Base-by-base conservation (phyloP, 2,113 vertebrate species). In the Falcunculus frontatus region DNA sequence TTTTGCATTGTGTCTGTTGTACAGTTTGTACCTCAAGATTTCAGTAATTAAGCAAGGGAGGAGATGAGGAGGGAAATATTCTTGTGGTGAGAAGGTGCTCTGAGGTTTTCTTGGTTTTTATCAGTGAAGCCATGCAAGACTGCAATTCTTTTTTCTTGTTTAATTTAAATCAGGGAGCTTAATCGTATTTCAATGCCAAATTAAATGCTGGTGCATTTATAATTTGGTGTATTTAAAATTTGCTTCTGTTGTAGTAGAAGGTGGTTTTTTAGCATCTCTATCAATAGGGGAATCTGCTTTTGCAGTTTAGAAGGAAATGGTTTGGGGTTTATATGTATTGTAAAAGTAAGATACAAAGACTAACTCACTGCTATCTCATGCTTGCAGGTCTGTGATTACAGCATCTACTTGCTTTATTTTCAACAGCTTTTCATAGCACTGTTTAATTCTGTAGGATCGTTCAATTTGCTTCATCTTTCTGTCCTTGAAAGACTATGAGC, bases 401-500 rank as follows among this genome's bases (percentile, higher is more conserved):
- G 78, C 90, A 80, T 50, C 89, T 93, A 81, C 82, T 95, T 74
- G 83, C 72, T 86, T 95, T 89, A 89, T 96, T 93, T 95, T 94
- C 94, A 97, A 57, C 73, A 93, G 63, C 89, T 90, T 97, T 97
- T 97, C 92, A 81, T 49, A 95, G 91, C 89, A 37, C 19, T 25
- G 6, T 87, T 87, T 82, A 89, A 77, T 88, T 96, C 96, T 97
- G 69, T 72, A 78, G 89, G 67, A 95, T 86, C 92, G 84, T 87
- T 97, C 82, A 67, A 20, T 97, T 94, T 97, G 87, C 93, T 77
- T 92, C 83, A 91, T 92, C 76, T 92, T 95, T 80, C 91, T 97
- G 87, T 93, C 95, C 91, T 96, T 97, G 95, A 97, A 97, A 93
- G 62, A 87, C 86, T 39, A 55, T 84, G 88, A 97, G 89, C 96